Conservation (phyloP, 2,113 vertebrate species). For the Barnardius zonarius region DNA sequence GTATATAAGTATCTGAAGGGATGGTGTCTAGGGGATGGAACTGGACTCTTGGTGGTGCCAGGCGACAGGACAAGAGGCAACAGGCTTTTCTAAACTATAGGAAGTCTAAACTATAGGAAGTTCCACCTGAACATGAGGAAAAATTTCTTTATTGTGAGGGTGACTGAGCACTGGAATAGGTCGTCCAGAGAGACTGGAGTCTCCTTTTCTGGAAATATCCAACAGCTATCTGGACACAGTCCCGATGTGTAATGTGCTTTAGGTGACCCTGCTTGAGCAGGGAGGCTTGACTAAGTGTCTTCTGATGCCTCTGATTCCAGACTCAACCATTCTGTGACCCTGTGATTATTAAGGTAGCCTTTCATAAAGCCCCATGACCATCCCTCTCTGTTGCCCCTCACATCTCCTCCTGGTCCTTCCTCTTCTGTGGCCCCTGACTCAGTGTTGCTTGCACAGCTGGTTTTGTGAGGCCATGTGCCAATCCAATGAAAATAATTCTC, state of each 20-base stretch:
- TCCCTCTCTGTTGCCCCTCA: not conserved
- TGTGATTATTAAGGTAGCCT: not conserved
- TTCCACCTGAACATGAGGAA: not conserved
- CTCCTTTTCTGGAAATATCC: not conserved
- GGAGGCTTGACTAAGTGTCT: not conserved
- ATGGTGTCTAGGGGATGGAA: not conserved
- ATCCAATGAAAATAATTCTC: not conserved
- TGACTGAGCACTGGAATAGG: not conserved
- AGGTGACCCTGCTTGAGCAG: not conserved
- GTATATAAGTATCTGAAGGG: not conserved
- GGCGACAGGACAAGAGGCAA: not conserved
- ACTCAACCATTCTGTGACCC: not conserved
- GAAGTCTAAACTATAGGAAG: not conserved
- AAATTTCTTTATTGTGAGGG: not conserved
- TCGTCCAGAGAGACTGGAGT: not conserved
- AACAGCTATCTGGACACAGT: not conserved
- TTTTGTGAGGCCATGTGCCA: not conserved
- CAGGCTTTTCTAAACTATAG: not conserved
- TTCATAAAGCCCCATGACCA: accelerated
- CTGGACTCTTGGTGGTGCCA: not conserved
- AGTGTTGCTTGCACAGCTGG: not conserved
- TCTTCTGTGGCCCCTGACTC: accelerated
- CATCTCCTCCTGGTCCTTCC: not conserved
- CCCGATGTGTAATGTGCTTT: not conserved
- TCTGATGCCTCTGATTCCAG: not conserved